Evolutionary conservation across 1,140 invertebrate genomes (phyloP).

Genomic region (Zaprionus taronus): DNA sequence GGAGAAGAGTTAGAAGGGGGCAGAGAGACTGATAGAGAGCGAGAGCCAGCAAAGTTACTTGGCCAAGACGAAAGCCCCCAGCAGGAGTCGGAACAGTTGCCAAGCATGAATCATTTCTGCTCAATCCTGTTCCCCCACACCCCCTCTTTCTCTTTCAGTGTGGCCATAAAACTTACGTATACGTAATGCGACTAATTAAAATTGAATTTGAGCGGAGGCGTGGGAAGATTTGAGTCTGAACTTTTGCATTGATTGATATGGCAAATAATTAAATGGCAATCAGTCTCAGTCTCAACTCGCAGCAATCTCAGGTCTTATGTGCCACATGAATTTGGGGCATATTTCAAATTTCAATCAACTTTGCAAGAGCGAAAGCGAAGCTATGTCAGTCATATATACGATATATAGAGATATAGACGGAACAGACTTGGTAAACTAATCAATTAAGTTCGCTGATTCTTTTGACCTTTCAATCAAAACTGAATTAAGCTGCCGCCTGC

Average conservation of each 20-base stretch:
- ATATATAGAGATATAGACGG: not conserved
- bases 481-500: conserved; percentile 52
- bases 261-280: conserved; percentile 48
- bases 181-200: conserved; percentile 80
- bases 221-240: conserved; percentile 41
- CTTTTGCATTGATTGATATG: conserved; percentile 44
- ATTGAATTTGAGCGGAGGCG: conserved; percentile 60
- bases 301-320: not conserved
- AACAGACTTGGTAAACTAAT: not conserved
- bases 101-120: conserved; percentile 74
- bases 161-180: conserved; percentile 58
- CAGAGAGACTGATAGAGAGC: conserved; percentile 13
- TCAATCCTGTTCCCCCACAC: conserved; percentile 13
- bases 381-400: not conserved
- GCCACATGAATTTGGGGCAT: not conserved
- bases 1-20: not conserved
- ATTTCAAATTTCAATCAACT: not conserved
- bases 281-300: not conserved
- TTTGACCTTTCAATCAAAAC: conserved; percentile 58
- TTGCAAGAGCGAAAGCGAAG: not conserved
- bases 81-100: conserved; percentile 60
- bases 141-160: conserved; percentile 3
- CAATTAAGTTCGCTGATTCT: conserved; percentile 12
- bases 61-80: conserved; percentile 52
- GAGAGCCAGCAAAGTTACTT: conserved; percentile 26